phyloP scores from a whole-genome alignment of 2,888 invertebrate genomes.

The Nomada fucata region DNA sequence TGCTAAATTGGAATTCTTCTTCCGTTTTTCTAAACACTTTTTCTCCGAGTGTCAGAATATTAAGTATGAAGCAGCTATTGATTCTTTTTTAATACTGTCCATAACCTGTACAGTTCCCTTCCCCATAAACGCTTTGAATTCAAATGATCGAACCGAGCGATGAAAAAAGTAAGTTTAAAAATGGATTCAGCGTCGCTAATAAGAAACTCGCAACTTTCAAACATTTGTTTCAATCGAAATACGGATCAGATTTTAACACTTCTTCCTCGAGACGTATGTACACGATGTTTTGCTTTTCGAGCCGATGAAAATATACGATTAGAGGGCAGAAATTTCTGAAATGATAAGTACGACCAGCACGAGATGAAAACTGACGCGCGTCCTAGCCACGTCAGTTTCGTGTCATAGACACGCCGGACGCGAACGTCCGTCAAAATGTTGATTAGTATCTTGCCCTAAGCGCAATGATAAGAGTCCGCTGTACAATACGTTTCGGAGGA shows the following conservation, averaged over 20 bases:
- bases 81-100: no score
- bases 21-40: no score
- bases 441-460: conserved; percentile 24
- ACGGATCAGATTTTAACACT: background rate
- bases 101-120: no score
- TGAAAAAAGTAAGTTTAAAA: no score
- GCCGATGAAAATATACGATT: background rate
- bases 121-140: no score
- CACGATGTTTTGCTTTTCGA: background rate
- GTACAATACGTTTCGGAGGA: background rate
- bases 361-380: conserved; percentile 3
- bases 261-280: background rate
- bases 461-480: background rate
- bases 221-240: background rate
- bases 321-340: background rate
- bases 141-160: no score
- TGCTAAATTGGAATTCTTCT: no score
- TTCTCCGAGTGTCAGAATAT: no score
- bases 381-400: conserved; percentile 23
- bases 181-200: no score
- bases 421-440: conserved; percentile 24
- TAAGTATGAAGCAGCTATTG: no score
- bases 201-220: background rate
- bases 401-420: background rate
- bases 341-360: background rate